Evolutionary conservation across 2,113 vertebrate species (phyloP).

Genomic region (Megaleporinus macrocephalus): DNA sequence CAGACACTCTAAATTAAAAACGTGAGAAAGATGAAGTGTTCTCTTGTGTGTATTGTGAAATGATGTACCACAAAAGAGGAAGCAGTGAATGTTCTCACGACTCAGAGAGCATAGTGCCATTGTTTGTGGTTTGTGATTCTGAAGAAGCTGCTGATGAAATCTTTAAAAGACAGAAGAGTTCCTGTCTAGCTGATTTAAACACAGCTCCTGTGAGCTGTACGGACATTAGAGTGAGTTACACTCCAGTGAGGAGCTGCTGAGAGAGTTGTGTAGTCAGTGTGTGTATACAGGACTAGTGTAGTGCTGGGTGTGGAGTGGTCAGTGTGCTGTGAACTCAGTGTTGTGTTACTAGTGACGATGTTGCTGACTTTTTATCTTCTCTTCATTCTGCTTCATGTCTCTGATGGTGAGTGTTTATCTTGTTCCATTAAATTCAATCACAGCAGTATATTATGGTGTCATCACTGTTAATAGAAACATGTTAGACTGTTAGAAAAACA

Average conservation of each 20-base stretch:
- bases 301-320: not conserved
- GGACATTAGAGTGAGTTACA: not conserved
- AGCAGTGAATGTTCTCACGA: too few relatives aligned
- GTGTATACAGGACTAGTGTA: not conserved
- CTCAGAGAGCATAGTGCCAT: too few relatives aligned
- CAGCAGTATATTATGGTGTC: too few relatives aligned
- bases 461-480: too few relatives aligned
- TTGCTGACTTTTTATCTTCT: not conserved
- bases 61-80: too few relatives aligned
- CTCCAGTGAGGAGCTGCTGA: constrained; percentile 4
- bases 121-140: too few relatives aligned
- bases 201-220: not conserved
- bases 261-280: not conserved
- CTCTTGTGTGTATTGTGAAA: too few relatives aligned
- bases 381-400: not conserved
- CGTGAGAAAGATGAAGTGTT: too few relatives aligned
- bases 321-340: not conserved
- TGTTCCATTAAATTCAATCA: too few relatives aligned
- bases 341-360: not conserved
- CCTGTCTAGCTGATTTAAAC: not conserved
- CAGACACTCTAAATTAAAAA: too few relatives aligned
- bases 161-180: not conserved
- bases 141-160: too few relatives aligned
- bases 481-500: too few relatives aligned
- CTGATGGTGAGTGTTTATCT: not conserved